Evolutionary conservation across 1,140 invertebrate genomes (phyloP).

Genomic region (Spodoptera litura): DNA sequence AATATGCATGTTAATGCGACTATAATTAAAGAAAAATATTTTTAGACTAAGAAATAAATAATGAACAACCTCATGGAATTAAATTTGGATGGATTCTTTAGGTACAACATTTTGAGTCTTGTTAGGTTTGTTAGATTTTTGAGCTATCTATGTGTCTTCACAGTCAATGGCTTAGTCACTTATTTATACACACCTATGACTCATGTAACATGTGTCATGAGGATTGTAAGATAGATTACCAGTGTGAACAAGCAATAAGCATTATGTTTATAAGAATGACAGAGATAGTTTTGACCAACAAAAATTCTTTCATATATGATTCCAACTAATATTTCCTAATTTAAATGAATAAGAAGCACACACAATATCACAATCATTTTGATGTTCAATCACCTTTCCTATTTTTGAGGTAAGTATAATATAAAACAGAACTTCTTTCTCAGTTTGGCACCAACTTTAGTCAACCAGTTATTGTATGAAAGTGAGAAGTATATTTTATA

Average conservation of each 20-base stretch:
- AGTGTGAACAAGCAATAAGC: constrained; percentile 26
- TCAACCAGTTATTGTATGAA: constrained; percentile 20
- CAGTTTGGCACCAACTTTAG: constrained; percentile 51
- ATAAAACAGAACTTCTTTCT: constrained; percentile 17
- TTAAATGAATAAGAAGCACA: constrained; percentile 12
- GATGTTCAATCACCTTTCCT: neutral
- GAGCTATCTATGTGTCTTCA: constrained; percentile 17
- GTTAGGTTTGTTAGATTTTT: constrained; percentile 30
- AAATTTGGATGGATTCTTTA: constrained; percentile 39
- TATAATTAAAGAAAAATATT: constrained; percentile 34
- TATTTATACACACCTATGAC: constrained; percentile 35
- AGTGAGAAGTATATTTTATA: constrained; percentile 1
- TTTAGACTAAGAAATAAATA: constrained; percentile 42
- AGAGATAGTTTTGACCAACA: neutral
- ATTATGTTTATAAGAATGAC: neutral
- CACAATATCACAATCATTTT: constrained; percentile 13
- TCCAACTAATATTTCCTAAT: neutral
- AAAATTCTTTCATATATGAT: neutral
- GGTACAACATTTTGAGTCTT: constrained; percentile 37
- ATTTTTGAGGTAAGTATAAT: constrained; percentile 4
- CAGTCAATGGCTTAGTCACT: constrained; percentile 43
- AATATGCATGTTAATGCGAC: constrained; percentile 24
- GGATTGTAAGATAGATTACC: constrained; percentile 21
- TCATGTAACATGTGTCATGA: constrained; percentile 39
- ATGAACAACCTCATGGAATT: constrained; percentile 42